Conservation (phyloP, 2,888 invertebrate genomes). For the Thysanoteuthis rhombus region DNA sequence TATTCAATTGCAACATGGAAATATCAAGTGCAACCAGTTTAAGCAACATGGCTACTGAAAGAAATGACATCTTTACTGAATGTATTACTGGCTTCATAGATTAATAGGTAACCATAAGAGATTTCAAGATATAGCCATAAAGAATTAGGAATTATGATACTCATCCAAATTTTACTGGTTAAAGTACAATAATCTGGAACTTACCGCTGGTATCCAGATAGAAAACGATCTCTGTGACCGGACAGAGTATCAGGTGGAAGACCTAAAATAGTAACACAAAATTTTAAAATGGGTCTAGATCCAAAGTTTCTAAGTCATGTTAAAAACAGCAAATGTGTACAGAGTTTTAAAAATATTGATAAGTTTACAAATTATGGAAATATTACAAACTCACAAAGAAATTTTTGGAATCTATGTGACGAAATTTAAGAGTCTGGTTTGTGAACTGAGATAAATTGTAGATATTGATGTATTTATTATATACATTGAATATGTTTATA, state of each 20-base stretch:
- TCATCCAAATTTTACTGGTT: neutral
- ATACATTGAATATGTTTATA: too few species aligned
- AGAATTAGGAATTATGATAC: neutral
- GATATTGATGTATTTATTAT: too few species aligned
- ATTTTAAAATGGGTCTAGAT: neutral
- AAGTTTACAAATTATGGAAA: too few species aligned
- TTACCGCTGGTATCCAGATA: constrained; percentile 83
- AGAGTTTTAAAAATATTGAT: too few species aligned
- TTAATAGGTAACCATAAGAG: neutral
- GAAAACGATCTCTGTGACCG: constrained; percentile 90
- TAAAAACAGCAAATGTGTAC: too few species aligned
- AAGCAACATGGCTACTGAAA: neutral
- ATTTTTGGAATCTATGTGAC: too few species aligned
- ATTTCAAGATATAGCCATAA: neutral
- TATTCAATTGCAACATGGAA: neutral
- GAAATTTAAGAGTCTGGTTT: too few species aligned
- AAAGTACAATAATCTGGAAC: neutral
- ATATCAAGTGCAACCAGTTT: neutral
- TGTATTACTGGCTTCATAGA: neutral
- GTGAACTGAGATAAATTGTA: too few species aligned
- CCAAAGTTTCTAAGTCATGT: too few species aligned
- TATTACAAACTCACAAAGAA: too few species aligned
- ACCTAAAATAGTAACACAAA: constrained; percentile 67
- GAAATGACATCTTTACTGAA: neutral
- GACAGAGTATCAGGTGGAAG: constrained; percentile 88